Conservation (phyloP, 2,888 invertebrate species). For the Hydrotaea diabolus region DNA sequence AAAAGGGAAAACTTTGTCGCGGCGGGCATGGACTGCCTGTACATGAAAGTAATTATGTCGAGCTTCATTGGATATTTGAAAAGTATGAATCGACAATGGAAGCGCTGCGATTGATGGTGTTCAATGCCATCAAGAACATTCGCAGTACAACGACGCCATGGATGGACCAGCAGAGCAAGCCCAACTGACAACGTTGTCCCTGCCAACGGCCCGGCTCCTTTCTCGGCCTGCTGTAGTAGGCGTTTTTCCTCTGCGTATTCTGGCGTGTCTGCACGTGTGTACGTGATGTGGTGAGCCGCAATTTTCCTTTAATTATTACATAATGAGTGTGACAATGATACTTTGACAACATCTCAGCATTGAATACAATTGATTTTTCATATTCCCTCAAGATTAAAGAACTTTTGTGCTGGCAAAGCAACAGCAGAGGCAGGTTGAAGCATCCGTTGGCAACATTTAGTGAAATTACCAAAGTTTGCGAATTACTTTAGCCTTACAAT, state of each 20-base stretch:
- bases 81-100: neutral
- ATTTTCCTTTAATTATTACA: slow-evolving; percentile 57
- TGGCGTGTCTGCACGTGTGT: neutral
- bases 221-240: neutral
- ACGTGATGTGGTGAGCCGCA: slow-evolving; percentile 56
- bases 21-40: neutral
- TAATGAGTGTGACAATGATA: slow-evolving; percentile 55
- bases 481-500: neutral
- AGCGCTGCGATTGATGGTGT: neutral
- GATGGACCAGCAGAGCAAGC: neutral
- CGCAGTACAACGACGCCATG: neutral
- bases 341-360: slow-evolving; percentile 22
- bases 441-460: neutral
- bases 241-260: neutral
- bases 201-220: neutral
- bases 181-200: neutral
- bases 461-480: slow-evolving; percentile 17
- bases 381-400: slow-evolving; percentile 9
- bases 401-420: neutral
- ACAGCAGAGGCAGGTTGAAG: neutral
- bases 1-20: neutral
- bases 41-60: neutral
- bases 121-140: neutral
- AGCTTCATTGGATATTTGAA: slow-evolving; percentile 3
- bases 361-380: slow-evolving; percentile 31